Base-by-base conservation (phyloP, 2,797 vertebrate species). In the Coracias cyanogaster region DNA sequence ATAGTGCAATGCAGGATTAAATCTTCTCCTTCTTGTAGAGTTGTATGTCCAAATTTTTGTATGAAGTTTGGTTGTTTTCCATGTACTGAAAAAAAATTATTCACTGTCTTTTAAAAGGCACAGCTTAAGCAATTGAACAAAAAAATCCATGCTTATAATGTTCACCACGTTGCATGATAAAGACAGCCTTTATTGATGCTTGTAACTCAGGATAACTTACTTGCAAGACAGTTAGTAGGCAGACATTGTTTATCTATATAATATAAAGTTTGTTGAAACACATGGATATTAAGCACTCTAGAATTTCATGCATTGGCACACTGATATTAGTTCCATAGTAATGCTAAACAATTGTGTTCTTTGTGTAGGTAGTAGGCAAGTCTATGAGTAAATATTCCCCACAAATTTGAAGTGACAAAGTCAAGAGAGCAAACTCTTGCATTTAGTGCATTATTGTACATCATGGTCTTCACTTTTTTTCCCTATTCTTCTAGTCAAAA, bases 1-100 rank as follows among this genome's bases (percentile, higher is more conserved):
- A 95, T 57, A 66, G 83, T 95, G 51, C 89, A 96, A 73, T 94
- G 65, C 35, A 97, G 46, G 67, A 95, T 96, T 74, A 97, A 91
- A 73, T 97, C 94, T 71, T 98, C 96, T 78, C 97, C 96, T 89
- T 96, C 94, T 55, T 96, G 90, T 31, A 97, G 67, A 83, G 81
- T 93, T 79, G 54, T 57, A 26, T 96, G 95, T 64, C 91, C 90
- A 91, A 96, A 81, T 57, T 55, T 97, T 71, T 90, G 77, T 67
- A 92, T 24, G 64, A 97, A 98, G 58, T 74, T 54, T 80, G 93
- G 88, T 41, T 86, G 85, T 85, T 86, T 90, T 57, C 91, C 95
- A 94, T 94, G 82, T 41, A 95, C 95, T 98, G 69, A 77, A 95
- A 95, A 83, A 82, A 55, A 84, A 82, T 95, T 37, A 62, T 49